phyloP scores from a whole-genome alignment of 2,113 vertebrate genomes.

The Epinephelus moara region DNA sequence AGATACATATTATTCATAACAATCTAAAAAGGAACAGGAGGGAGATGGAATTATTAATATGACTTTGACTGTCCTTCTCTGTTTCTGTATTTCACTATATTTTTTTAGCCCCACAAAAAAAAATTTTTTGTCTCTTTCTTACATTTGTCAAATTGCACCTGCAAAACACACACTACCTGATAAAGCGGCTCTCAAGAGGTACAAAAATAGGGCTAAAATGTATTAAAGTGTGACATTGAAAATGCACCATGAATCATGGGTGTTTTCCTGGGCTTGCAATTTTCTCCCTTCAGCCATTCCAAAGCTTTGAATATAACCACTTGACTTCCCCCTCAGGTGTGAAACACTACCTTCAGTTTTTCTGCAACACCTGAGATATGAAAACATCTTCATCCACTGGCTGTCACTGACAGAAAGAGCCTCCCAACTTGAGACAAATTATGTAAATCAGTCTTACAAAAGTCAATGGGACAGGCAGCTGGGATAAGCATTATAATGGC shows the following conservation, averaged over 20 bases:
- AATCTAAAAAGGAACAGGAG: background rate
- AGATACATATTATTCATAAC: slow-evolving; percentile 34
- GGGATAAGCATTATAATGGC: slow-evolving; percentile 28
- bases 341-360: background rate
- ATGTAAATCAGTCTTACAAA: slow-evolving; percentile 32
- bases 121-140: background rate
- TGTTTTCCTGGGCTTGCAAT: background rate
- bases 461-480: slow-evolving; percentile 38
- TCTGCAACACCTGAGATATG: background rate
- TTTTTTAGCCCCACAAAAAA: background rate
- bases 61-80: slow-evolving; percentile 4
- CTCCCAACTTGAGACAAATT: slow-evolving; percentile 24
- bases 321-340: background rate
- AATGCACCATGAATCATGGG: slow-evolving; percentile 2
- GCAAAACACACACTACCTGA: background rate
- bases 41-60: background rate
- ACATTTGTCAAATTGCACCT: background rate
- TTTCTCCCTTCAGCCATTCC: background rate
- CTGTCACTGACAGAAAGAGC: background rate
- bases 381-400: slow-evolving; percentile 4
- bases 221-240: background rate
- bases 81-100: background rate
- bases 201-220: background rate
- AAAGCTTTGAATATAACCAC: slow-evolving; percentile 19
- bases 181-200: background rate